These are phyloP conservation scores for Plectropomus leopardus DNA, from an alignment of 2,113 vertebrate species.

Conservation along the genomic window DNA sequence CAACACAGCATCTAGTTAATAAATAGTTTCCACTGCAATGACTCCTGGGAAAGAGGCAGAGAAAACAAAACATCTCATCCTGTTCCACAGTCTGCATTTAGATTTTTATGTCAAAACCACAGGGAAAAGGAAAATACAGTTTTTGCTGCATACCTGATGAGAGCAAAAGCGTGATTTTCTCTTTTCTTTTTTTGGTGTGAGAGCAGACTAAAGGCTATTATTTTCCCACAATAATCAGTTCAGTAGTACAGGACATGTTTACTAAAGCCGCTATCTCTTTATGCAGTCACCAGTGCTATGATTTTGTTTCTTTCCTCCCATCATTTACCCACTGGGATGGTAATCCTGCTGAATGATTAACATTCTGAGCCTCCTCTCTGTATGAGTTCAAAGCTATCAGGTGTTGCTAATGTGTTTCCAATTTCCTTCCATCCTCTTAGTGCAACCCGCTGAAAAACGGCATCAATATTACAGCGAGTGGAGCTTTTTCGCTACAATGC, in stretches of 20 bases:
- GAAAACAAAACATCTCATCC: constrained; percentile 65
- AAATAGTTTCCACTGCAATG: constrained; percentile 71
- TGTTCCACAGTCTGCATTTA: constrained; percentile 60
- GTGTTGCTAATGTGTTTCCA: constrained; percentile 84
- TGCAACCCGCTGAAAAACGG: constrained; percentile 69
- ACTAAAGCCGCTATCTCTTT: constrained; percentile 43
- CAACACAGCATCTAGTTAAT: constrained; percentile 72
- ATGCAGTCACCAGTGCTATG: constrained; percentile 35
- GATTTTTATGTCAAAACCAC: constrained; percentile 55
- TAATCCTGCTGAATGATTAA: constrained; percentile 75
- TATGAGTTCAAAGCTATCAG: constrained; percentile 77
- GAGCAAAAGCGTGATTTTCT: constrained; percentile 17
- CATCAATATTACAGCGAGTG: constrained; percentile 77
- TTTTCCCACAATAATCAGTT: constrained; percentile 35
- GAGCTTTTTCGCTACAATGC: constrained; percentile 70
- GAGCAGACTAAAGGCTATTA: constrained; percentile 28
- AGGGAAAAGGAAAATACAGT: constrained; percentile 43
- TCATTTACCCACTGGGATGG: constrained; percentile 60
- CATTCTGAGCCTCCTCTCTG: constrained; percentile 68
- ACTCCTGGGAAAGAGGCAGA: constrained; percentile 60
- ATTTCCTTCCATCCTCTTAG: constrained; percentile 69
- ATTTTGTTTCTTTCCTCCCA: constrained; percentile 46
- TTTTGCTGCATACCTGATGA: constrained; percentile 53
- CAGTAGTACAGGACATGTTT: constrained; percentile 39
- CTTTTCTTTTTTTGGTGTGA: not conserved